Evolutionary conservation across 2,797 vertebrate species (phyloP), one percentile per base, ranked within the genome.

Genomic region (Gobio occitaniae): DNA sequence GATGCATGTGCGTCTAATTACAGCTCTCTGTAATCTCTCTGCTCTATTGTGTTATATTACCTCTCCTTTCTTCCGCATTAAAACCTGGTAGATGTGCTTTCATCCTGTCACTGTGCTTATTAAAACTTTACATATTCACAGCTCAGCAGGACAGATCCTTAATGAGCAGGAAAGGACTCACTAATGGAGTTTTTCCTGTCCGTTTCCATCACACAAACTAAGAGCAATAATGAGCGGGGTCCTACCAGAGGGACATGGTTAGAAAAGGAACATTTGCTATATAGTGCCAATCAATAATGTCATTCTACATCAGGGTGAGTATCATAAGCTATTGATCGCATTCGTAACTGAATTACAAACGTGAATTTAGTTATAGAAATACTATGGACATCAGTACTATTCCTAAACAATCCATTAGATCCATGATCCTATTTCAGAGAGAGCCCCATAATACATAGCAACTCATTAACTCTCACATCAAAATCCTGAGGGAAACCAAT

Each of bases 91-190:
- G 65, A 84, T 91, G 83, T 86, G 90, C 92, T 92, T 93, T 93
- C 87, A 91, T 92, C 90, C 91, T 94, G 92, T 92, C 92, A 92
- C 77, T 79, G 88, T 38, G 89, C 93, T 94, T 95, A 94, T 95
- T 95, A 95, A 92, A 93, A 94, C 87, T 93, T 93, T 94, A 93
- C 91, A 93, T 94, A 93, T 94, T 94, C 93, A 92, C 94, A 95
- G 92, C 89, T 93, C 92, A 90, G 91, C 90, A 91, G 89, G 90
- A 91, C 91, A 91, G 90, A 86, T 69, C 89, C 88, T 92, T 95
- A 95, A 95, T 95, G 93, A 95, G 94, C 91, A 91, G 88, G 88
- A 90, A 89, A 91, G 90, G 84, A 86, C 84, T 87, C 89, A 93
- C 90, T 91, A 90, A 88, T 89, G 81, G 86, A 90, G 87, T 90